phyloP scores from a whole-genome alignment of 2,797 vertebrate species.

The Lacerta agilis region DNA sequence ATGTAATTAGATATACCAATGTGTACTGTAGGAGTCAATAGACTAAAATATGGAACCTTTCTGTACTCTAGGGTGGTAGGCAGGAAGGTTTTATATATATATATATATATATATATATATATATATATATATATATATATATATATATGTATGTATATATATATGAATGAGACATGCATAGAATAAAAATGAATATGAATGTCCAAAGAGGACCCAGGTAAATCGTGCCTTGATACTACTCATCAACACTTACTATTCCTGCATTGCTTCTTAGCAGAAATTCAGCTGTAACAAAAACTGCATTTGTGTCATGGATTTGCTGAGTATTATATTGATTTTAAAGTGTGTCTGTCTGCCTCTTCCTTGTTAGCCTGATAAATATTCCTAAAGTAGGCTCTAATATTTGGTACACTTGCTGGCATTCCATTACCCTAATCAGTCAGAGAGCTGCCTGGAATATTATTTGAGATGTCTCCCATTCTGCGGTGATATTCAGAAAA shows the following conservation, averaged over 20 bases:
- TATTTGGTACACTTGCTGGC: not conserved
- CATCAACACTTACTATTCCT: not conserved
- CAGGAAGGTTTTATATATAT: not conserved
- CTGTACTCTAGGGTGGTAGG: not conserved
- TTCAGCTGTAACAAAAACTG: not conserved
- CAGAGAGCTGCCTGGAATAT: not conserved
- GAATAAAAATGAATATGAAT: not conserved
- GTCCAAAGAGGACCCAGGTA: not conserved
- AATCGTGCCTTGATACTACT: rapidly evolving
- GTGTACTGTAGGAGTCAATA: not conserved
- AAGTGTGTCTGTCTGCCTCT: not conserved
- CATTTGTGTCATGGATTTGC: not conserved
- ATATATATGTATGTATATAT: no score
- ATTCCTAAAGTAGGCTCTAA: slow-evolving; percentile 4
- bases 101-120: no score
- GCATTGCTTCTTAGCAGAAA: slow-evolving; percentile 8
- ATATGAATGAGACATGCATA: not conserved
- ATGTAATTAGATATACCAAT: not conserved
- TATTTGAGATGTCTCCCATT: slow-evolving; percentile 17
- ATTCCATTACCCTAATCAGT: not conserved
- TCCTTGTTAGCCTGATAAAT: slow-evolving; percentile 15
- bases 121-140: no score
- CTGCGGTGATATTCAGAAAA: slow-evolving; percentile 22
- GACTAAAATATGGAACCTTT: not conserved
- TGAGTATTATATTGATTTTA: slow-evolving; percentile 23